A percentile compares a stretch with the other conserved stretches of the same genome.
Evolutionary conservation across 64 coral and sea anemone species (phyloP).

Genomic region (Hydrozoanthus tunicans): DNA sequence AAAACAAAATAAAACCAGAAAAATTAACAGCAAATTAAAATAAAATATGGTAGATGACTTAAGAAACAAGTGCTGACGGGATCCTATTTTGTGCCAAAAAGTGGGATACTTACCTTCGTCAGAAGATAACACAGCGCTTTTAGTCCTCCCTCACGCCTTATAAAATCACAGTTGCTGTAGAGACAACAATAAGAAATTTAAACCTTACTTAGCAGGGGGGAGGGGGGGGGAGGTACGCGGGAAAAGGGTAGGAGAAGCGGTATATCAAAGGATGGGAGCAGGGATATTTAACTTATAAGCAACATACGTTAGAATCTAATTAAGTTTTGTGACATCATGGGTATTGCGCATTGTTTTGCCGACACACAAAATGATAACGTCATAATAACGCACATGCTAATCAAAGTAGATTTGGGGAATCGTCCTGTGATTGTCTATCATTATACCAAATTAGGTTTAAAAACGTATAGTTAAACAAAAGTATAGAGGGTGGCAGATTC

Average conservation of each 20-base stretch:
- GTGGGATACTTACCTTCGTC: slow-evolving; percentile 60
- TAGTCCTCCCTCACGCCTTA: slow-evolving; percentile 81
- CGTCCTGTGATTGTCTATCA: too few relatives aligned
- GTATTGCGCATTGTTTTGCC: too few relatives aligned
- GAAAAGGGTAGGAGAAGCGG: background rate
- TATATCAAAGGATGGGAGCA: too few relatives aligned
- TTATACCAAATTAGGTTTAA: too few relatives aligned
- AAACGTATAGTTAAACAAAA: too few relatives aligned
- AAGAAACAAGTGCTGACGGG: background rate
- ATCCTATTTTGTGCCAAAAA: background rate
- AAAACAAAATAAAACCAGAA: background rate
- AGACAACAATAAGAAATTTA: background rate
- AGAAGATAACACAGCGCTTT: slow-evolving; percentile 86
- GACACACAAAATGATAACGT: too few relatives aligned
- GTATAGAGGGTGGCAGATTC: too few relatives aligned
- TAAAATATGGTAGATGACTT: background rate
- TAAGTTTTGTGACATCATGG: too few relatives aligned
- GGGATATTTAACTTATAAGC: too few relatives aligned
- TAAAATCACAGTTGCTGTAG: slow-evolving; percentile 83
- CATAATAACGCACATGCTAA: too few relatives aligned
- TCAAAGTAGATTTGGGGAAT: too few relatives aligned
- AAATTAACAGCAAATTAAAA: background rate
- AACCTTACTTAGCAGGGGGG: background rate
- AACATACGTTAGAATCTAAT: too few relatives aligned
- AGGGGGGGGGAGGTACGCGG: background rate